Evolutionary conservation across 2,888 invertebrate genomes (phyloP), one percentile per base, ranked within the genome.

Genomic region (Caenorhabditis sp.): DNA sequence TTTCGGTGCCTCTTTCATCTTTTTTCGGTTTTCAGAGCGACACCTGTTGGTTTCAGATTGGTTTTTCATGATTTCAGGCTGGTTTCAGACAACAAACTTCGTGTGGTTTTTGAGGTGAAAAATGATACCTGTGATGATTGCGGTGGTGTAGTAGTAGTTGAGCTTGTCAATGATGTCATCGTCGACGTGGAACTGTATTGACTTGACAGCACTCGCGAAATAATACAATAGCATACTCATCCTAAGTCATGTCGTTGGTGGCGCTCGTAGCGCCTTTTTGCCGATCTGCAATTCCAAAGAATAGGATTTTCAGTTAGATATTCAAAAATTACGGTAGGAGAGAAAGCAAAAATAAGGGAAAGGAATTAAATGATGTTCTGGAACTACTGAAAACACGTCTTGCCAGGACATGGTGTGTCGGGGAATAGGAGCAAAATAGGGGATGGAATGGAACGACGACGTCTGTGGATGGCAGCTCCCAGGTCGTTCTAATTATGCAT

Each of bases 131-230:
- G 91, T 92, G 75, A 92, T 92, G 56, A 92, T 92, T 63, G 90
- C 86, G 22, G 91, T 90, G 22, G 92, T 92, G 86, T 92, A 92
- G 87, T 92, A 92, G 80, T 92, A 92, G 84, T 92, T 92, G 85
- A 92, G 91, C 85, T 92, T 92, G 89, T 92, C 92, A 86, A 92
- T 92, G 83, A 92, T 92, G 85, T 92, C 92, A 89, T 92, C 92
- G 86, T 92, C 92, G 44, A 92, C 92, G 82, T 92, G 92, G 76
- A 92, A 90, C 83, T 89, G 91, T 74, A 92, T 88, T 59, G 88
- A 88, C 86, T 92, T 92, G 84, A 92, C 91, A 79, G 92, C 92
- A 77, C 87, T 88, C 75, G 92, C 90, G 81, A 92, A 92, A 80
- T 92, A 92, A 82, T 92, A 92, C 58, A 92, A 85, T 72, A 91